Conservation (phyloP, 2,797 vertebrate genomes). For the Phoxinus dragarum region DNA sequence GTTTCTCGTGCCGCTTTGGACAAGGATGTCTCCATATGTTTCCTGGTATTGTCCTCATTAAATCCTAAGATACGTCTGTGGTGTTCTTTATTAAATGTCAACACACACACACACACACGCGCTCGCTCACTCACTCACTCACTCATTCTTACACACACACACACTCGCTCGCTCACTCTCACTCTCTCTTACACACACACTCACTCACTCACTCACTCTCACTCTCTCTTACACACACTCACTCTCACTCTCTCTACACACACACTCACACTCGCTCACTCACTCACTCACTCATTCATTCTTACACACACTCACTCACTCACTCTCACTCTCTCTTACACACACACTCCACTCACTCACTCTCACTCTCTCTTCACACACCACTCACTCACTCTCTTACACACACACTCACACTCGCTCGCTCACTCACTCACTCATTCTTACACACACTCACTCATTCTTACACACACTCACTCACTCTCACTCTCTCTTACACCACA, state of each 20-base stretch:
- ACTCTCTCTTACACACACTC: neutral
- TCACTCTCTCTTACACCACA: no score
- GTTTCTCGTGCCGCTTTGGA: neutral
- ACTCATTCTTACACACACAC: neutral
- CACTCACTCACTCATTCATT: neutral
- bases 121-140: neutral
- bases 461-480: no score
- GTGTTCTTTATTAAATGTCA: neutral
- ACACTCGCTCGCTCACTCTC: neutral
- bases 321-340: no score
- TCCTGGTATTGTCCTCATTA: conserved; percentile 48
- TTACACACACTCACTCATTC: no score
- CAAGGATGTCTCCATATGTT: conserved; percentile 38
- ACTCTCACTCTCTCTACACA: no score
- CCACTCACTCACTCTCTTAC: no score
- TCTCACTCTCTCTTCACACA: neutral
- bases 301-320: neutral
- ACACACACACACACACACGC: neutral
- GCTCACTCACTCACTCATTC: no score
- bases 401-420: neutral
- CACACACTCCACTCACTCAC: neutral
- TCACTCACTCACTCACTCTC: neutral
- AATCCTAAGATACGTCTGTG: conserved; percentile 1
- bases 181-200: neutral
- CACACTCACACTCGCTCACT: neutral